These are phyloP conservation scores for Zoanthus gigantus DNA, from an alignment of 92 coral and sea anemone species.

Conservation along the genomic window DNA sequence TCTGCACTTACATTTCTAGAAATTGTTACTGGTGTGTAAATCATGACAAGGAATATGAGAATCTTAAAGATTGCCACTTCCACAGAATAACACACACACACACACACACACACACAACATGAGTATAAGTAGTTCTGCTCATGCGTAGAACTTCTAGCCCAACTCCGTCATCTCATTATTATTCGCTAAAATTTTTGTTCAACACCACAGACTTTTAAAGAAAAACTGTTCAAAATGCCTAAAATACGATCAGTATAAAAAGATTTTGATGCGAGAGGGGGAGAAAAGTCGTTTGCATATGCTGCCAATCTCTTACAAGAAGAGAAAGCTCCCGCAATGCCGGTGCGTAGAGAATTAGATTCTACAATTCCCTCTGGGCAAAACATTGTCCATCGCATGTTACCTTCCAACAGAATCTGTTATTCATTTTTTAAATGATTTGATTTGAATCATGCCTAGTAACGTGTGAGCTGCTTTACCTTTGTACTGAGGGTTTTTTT, in stretches of 20 bases:
- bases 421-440: too few relatives aligned
- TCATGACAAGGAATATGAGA: not conserved
- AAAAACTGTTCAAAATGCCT: not conserved
- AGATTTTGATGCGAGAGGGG: too few relatives aligned
- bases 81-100: not conserved
- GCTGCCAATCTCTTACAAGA: too few relatives aligned
- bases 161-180: not conserved
- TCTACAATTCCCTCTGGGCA: too few relatives aligned
- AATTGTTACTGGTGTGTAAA: not conserved
- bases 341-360: too few relatives aligned
- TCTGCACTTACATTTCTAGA: not conserved
- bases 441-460: too few relatives aligned
- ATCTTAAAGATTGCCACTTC: not conserved
- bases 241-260: not conserved
- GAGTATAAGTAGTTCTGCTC: not conserved
- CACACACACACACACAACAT: not conserved
- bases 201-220: not conserved
- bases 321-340: too few relatives aligned
- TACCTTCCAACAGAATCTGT: too few relatives aligned
- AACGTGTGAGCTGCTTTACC: too few relatives aligned
- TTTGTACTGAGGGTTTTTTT: too few relatives aligned
- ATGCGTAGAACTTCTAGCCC: not conserved
- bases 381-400: too few relatives aligned
- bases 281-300: too few relatives aligned
- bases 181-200: not conserved